Evolutionary conservation across 2,113 vertebrate species (phyloP).

Genomic region (Apteryx mantelli): DNA sequence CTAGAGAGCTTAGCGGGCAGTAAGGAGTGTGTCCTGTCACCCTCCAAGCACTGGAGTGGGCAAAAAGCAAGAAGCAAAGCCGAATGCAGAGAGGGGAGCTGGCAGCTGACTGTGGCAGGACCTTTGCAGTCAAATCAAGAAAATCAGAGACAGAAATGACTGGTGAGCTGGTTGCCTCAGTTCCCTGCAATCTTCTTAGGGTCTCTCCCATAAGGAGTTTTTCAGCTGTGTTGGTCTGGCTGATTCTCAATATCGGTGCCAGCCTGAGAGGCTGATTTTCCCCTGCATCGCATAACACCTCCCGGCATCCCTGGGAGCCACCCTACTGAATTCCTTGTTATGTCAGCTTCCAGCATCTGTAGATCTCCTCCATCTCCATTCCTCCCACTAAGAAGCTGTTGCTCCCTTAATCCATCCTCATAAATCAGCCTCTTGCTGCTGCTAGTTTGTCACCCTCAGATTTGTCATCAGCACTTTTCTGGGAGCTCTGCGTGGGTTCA

Average conservation of each 20-base stretch:
- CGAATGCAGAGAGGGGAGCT: accelerated
- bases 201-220: background rate
- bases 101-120: background rate
- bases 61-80: background rate
- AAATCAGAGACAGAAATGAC: background rate
- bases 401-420: background rate
- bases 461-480: background rate
- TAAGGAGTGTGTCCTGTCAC: background rate
- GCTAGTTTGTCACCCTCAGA: background rate
- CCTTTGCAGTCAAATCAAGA: accelerated
- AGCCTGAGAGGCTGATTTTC: background rate
- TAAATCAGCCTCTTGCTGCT: background rate
- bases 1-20: background rate
- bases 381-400: background rate
- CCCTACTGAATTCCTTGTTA: background rate
- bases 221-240: background rate
- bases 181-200: accelerated
- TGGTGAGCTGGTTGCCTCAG: background rate
- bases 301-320: background rate
- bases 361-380: background rate
- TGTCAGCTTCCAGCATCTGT: background rate
- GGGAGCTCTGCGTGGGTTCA: background rate
- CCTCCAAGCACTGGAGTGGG: background rate
- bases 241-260: background rate
- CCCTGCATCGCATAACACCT: too few species aligned